These are phyloP conservation scores for Camponotus vicinus DNA, from an alignment of 1,140 invertebrate species.

Conservation along the genomic window DNA sequence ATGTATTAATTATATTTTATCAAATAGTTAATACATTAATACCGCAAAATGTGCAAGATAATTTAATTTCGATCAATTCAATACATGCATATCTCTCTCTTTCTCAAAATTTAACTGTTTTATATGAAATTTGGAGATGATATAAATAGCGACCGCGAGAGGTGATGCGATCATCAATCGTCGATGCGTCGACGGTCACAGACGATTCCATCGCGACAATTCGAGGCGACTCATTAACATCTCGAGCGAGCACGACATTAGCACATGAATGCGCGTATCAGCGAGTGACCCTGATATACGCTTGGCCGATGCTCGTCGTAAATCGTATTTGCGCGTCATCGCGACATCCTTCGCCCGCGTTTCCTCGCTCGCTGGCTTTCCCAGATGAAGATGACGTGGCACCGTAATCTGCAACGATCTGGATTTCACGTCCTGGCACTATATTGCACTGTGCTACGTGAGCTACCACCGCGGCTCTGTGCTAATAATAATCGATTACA, in stretches of 20 bases:
- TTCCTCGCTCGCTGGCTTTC: constrained; percentile 59
- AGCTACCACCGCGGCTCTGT: neutral
- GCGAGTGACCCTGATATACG: constrained; percentile 71
- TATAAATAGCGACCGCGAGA: neutral
- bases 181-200: neutral
- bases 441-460: constrained; percentile 56
- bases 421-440: constrained; percentile 65
- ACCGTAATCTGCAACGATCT: constrained; percentile 52
- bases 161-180: neutral
- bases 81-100: neutral
- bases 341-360: constrained; percentile 62
- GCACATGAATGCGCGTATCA: constrained; percentile 45
- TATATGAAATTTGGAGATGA: neutral
- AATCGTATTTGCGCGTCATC: constrained; percentile 64
- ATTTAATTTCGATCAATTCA: neutral
- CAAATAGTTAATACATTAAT: neutral
- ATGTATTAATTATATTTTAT: neutral
- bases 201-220: neutral
- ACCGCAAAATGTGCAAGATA: neutral
- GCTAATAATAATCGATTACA: constrained; percentile 65
- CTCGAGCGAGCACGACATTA: constrained; percentile 60
- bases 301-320: constrained; percentile 48
- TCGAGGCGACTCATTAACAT: constrained; percentile 57
- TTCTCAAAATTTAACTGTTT: neutral
- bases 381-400: constrained; percentile 49